Conservation (phyloP, 2,888 invertebrate species). For the Melolontha melolontha region DNA sequence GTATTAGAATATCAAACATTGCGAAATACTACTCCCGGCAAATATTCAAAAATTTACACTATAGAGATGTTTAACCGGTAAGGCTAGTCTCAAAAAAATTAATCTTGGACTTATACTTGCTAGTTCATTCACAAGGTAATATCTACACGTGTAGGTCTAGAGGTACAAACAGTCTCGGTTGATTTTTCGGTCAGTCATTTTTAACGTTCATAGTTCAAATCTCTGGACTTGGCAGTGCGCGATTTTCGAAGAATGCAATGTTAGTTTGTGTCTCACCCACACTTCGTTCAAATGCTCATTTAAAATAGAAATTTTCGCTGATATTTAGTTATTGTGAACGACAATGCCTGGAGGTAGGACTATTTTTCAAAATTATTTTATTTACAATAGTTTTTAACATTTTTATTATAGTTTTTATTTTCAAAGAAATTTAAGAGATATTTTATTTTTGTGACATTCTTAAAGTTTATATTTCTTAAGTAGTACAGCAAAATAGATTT, state of each 20-base stretch:
- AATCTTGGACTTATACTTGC: background rate
- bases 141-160: background rate
- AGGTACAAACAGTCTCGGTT: slow-evolving; percentile 20
- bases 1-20: slow-evolving; percentile 9
- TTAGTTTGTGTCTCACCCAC: slow-evolving; percentile 41
- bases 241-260: slow-evolving; percentile 37
- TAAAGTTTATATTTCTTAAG: background rate
- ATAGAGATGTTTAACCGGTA: slow-evolving; percentile 7
- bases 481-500: too few relatives aligned
- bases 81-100: background rate
- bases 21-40: slow-evolving; percentile 3
- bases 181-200: slow-evolving; percentile 44
- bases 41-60: slow-evolving; percentile 5
- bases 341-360: slow-evolving; percentile 36
- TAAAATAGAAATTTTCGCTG: slow-evolving; percentile 32
- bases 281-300: slow-evolving; percentile 24
- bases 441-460: slow-evolving; percentile 13
- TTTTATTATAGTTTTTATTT: slow-evolving; percentile 6
- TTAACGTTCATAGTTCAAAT: slow-evolving; percentile 40
- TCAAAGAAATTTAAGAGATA: slow-evolving; percentile 8
- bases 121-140: slow-evolving; percentile 29
- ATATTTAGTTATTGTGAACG: slow-evolving; percentile 24
- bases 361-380: background rate
- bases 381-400: slow-evolving; percentile 5
- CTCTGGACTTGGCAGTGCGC: slow-evolving; percentile 38